Evolutionary conservation across 2,113 vertebrate species (phyloP).

Genomic region (Onychostoma macrolepis): DNA sequence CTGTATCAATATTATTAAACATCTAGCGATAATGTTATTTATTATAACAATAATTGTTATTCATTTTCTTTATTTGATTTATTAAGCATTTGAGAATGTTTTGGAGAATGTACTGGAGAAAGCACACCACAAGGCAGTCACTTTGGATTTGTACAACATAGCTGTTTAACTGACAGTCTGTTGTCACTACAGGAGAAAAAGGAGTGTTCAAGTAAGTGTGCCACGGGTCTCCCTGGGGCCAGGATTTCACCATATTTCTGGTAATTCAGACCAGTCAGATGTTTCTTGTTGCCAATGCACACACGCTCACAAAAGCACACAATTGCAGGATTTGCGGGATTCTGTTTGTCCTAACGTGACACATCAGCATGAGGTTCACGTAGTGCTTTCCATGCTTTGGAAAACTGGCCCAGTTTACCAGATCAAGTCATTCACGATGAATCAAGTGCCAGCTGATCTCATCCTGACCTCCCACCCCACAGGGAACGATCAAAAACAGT

Average conservation of each 20-base stretch:
- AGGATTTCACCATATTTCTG: slow-evolving; percentile 37
- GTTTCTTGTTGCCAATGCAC: slow-evolving; percentile 10
- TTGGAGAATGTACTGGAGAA: not conserved
- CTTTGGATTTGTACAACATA: not conserved
- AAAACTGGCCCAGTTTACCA: slow-evolving; percentile 46
- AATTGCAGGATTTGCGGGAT: slow-evolving; percentile 18
- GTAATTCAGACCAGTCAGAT: slow-evolving; percentile 42
- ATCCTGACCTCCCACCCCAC: slow-evolving; percentile 23
- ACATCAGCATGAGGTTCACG: slow-evolving; percentile 45
- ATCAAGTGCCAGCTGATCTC: slow-evolving; percentile 42
- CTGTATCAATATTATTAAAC: not conserved
- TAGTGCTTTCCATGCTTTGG: slow-evolving; percentile 38
- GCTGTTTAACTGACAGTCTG: not conserved
- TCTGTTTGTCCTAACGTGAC: slow-evolving; percentile 45
- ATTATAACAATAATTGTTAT: not conserved
- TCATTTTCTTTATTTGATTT: not conserved
- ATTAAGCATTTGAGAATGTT: not conserved
- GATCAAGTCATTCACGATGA: slow-evolving; percentile 35
- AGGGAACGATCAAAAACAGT: slow-evolving; percentile 22
- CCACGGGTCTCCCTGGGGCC: slow-evolving; percentile 28
- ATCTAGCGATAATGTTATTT: not conserved
- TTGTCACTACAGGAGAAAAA: slow-evolving; percentile 35
- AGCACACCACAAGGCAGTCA: not conserved
- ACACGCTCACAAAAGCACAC: slow-evolving; percentile 30
- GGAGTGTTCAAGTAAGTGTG: slow-evolving; percentile 19